Evolutionary conservation across 1,140 invertebrate species (phyloP), one percentile per base, ranked within the genome.

Genomic region (Megalonaias nervosa): DNA sequence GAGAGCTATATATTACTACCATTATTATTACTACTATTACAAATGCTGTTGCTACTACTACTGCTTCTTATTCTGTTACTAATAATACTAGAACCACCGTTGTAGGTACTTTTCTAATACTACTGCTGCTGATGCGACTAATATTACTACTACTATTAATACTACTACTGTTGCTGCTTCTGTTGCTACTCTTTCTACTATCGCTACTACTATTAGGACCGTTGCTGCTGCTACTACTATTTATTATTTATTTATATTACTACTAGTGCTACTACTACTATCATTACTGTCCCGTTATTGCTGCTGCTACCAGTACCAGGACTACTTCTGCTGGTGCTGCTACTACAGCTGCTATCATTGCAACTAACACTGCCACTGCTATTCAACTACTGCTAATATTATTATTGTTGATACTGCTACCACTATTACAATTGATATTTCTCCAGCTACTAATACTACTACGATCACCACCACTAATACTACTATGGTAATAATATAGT

Each of bases 101-200:
- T 1, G 15, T 2, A 5, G 1, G 31, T 55, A 17, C 2, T 1
- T 23, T 70, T 1, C 56, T 70, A 3, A 1, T 70, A 70, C 56
- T 70, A 70, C 17, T 70, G 56, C 56, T 70, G 56, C 56, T 70
- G 56, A 17, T 70, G 56, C 17, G 15, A 55, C 17, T 70, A 70
- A 17, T 60, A 70, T 12, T 57, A 70, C 56, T 70, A 70, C 5
- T 70, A 70, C 56, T 58, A 56, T 5, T 70, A 56, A 2, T 70
- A 56, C 6, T 58, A n/a, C 68, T 70, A n/a, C 68, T 58, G 19
- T 48, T 70, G 19, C 68, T 70, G 19, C 68, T 70, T 16, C 66
- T 67, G n/a, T 23, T 67, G n/a, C 4, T 67, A 38, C 66, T 67
- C 1, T 23, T 67, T 16, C 66, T 67, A 2, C 31, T 67, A 21